A percentile compares a stretch with the other conserved stretches of the same genome.
These are phyloP conservation scores for Acanthurus leucopareius DNA, from an alignment of 2,797 vertebrate genomes.

Conservation along the genomic window DNA sequence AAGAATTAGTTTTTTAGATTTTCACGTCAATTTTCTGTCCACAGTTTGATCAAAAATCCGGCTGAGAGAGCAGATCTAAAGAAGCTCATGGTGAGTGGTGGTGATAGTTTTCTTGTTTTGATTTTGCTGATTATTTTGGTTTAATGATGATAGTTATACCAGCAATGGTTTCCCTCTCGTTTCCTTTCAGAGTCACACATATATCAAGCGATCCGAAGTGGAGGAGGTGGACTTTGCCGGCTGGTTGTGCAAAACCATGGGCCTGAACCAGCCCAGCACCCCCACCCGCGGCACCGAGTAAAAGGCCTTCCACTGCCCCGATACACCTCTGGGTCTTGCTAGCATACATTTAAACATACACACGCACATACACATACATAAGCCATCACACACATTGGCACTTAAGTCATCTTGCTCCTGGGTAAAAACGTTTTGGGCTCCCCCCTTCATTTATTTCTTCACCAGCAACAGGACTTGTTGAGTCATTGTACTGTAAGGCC, in stretches of 20 bases:
- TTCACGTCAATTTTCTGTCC: neutral
- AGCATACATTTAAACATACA: slow-evolving; percentile 55
- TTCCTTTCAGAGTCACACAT: slow-evolving; percentile 88
- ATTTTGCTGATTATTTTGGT: slow-evolving; percentile 45
- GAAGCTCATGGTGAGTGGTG: slow-evolving; percentile 90
- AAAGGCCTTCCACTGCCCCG: slow-evolving; percentile 40
- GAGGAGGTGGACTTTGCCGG: slow-evolving; percentile 93
- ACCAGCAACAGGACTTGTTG: slow-evolving; percentile 68
- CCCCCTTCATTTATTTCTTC: slow-evolving; percentile 52
- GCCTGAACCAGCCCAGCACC: slow-evolving; percentile 90
- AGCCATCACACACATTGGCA: slow-evolving; percentile 66
- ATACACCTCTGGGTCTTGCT: slow-evolving; percentile 63
- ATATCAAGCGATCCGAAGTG: slow-evolving; percentile 91
- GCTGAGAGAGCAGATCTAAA: slow-evolving; percentile 93
- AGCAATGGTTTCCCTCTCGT: slow-evolving; percentile 60
- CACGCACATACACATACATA: slow-evolving; percentile 59
- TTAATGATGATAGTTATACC: neutral
- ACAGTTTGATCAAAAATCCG: slow-evolving; percentile 93
- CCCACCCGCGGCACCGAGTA: slow-evolving; percentile 89
- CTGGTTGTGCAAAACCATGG: slow-evolving; percentile 91
- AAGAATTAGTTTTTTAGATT: neutral
- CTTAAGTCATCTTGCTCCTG: slow-evolving; percentile 70
- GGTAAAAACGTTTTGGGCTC: slow-evolving; percentile 60
- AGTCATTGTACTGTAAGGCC: slow-evolving; percentile 75
- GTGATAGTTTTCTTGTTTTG: neutral